These are phyloP conservation scores for Babyrousa celebensis DNA, from an alignment of 2,797 vertebrate genomes.

Conservation along the genomic window DNA sequence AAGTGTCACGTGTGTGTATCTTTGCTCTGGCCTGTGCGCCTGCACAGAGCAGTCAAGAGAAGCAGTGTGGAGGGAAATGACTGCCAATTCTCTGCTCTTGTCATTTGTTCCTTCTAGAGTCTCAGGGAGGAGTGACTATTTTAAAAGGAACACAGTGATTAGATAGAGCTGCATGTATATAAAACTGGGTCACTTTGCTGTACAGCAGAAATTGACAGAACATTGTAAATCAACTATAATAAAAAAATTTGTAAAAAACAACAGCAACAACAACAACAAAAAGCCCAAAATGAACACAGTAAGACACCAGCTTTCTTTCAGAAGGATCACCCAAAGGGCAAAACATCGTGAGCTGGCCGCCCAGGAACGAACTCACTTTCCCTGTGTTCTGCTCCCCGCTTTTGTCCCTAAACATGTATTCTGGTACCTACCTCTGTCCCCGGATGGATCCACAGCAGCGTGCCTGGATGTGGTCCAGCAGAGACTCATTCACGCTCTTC, in stretches of 20 bases:
- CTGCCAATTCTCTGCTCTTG: accelerated
- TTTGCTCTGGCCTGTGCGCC: accelerated
- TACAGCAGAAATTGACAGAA: too few species aligned
- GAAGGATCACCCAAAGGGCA: not conserved
- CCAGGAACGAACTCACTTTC: accelerated
- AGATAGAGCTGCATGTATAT: too few species aligned
- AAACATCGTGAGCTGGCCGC: not conserved
- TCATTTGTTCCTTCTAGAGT: not conserved
- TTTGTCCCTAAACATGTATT: accelerated
- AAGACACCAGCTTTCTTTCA: not conserved
- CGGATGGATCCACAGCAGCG: accelerated
- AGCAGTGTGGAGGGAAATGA: accelerated
- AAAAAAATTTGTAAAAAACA: too few species aligned
- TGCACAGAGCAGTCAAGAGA: not conserved
- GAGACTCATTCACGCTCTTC: too few species aligned
- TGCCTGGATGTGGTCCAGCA: not conserved
- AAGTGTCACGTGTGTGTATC: not conserved
- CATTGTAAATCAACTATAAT: too few species aligned
- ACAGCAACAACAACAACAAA: too few species aligned
- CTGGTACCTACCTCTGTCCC: not conserved
- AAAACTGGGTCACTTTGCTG: too few species aligned
- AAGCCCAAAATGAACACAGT: not conserved
- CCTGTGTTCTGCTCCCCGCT: too few species aligned
- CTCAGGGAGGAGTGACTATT: not conserved
- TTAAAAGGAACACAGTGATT: not conserved